Percentiles rank a stretch among this genome's conserved stretches.
Conservation (phyloP, 1,140 invertebrate genomes). For the Zaprionus ornatus region DNA sequence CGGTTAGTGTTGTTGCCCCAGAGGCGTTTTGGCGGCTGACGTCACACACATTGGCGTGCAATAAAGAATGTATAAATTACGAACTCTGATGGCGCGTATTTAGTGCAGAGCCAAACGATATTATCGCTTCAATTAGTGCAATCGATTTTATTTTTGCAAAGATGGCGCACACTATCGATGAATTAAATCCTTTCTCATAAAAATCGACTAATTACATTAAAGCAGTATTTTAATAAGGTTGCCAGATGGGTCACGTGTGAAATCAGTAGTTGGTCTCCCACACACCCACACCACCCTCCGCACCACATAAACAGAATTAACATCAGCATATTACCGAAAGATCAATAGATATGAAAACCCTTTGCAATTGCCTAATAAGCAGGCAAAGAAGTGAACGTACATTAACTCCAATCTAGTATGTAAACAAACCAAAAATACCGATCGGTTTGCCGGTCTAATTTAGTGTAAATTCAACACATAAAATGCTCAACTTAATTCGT, state of each 20-base stretch:
- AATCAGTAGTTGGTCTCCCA: too few relatives aligned
- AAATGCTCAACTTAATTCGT: slow-evolving; percentile 1
- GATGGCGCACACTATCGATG: neutral
- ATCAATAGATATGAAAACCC: too few relatives aligned
- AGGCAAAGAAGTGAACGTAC: neutral
- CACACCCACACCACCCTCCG: too few relatives aligned
- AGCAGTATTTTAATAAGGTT: neutral
- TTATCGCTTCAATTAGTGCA: neutral
- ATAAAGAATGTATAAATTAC: slow-evolving; percentile 73
- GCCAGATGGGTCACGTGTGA: too few relatives aligned
- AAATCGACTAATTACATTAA: neutral
- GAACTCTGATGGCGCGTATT: slow-evolving; percentile 3
- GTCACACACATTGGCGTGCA: slow-evolving; percentile 37
- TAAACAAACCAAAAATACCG: neutral
- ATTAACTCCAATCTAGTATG: neutral
- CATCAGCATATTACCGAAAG: too few relatives aligned
- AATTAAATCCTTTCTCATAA: neutral
- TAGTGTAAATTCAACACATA: slow-evolving; percentile 1
- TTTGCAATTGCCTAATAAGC: neutral
- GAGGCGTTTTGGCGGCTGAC: slow-evolving; percentile 43
- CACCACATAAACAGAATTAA: too few relatives aligned
- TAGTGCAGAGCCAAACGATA: neutral
- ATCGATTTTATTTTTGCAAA: neutral
- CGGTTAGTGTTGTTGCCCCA: slow-evolving; percentile 33
- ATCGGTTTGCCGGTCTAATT: neutral